Base-by-base conservation (phyloP, 2,888 invertebrate species). In the Thymelicus lineola region DNA sequence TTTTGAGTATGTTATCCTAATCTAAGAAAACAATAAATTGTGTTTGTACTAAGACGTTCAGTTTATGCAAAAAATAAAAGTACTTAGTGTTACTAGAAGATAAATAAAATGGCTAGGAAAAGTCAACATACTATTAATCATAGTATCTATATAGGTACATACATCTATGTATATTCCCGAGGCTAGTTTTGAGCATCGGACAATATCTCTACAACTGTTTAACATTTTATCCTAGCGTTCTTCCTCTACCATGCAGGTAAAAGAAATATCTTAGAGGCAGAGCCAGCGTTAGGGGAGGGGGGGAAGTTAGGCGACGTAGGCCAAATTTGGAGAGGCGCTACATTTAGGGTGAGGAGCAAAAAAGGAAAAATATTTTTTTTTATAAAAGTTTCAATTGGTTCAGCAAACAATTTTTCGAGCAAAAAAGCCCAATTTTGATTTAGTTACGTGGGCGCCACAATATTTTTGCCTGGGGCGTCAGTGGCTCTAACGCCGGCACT, bases 231-330 rank as follows among this genome's bases (percentile, higher is more conserved):
- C 10, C 59, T 66, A 66, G 66, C 53, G 60, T 60, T 15, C 50
- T 48, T 53, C 35, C 53, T 63, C 4, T 1, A 60, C 42, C n/a
- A 60, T 67, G 67, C 61, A 42, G 53, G 45, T 42, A 67, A 61
- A 67, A 46, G 55, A 67, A 67, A 67, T 67, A 67, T 67, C 42
- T 55, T 61, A 67, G n/a, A n/a, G n/a, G n/a, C n/a, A n/a, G n/a
- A n/a, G n/a, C n/a, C n/a, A n/a, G n/a, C n/a, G n/a, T n/a, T n/a
- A n/a, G n/a, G n/a, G n/a, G n/a, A n/a, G n/a, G n/a, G n/a, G n/a
- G n/a, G n/a, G n/a, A n/a, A n/a, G n/a, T n/a, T n/a, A n/a, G n/a
- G n/a, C n/a, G n/a, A n/a, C n/a, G n/a, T n/a, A n/a, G n/a, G n/a
- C n/a, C n/a, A n/a, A n/a, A n/a, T n/a, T n/a, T n/a, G n/a, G n/a